Evolutionary conservation across 1,140 invertebrate genomes (phyloP).

Genomic region (Scaptomyza hsui): DNA sequence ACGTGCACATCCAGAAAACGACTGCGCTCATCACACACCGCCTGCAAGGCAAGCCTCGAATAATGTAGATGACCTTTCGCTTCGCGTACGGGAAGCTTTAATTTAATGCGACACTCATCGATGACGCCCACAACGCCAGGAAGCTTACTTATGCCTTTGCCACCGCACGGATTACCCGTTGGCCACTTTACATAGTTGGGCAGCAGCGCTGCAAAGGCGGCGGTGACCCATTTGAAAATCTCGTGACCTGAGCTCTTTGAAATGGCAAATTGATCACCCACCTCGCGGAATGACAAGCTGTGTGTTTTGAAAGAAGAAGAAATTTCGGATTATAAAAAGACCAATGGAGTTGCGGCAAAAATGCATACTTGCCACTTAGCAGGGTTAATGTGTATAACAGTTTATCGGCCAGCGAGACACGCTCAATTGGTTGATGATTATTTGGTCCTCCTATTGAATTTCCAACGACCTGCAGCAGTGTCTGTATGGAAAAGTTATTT

Average conservation of each 20-base stretch:
- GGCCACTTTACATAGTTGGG: slow-evolving; percentile 41
- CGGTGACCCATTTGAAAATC: slow-evolving; percentile 47
- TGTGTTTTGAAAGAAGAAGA: neutral
- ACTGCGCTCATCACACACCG: slow-evolving; percentile 36
- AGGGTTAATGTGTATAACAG: slow-evolving; percentile 41
- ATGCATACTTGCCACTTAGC: slow-evolving; percentile 37
- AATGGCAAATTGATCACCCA: slow-evolving; percentile 41
- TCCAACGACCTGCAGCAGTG: slow-evolving; percentile 16
- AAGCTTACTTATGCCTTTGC: slow-evolving; percentile 3
- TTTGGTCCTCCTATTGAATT: slow-evolving; percentile 24
- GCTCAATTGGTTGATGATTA: slow-evolving; percentile 31
- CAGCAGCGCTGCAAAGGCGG: slow-evolving; percentile 26
- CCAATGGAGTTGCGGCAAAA: too few species aligned
- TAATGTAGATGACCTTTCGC: neutral
- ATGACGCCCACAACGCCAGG: slow-evolving; percentile 44
- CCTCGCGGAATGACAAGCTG: slow-evolving; percentile 41
- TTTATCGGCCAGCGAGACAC: slow-evolving; percentile 39
- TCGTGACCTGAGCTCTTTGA: slow-evolving; percentile 46
- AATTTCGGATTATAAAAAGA: neutral
- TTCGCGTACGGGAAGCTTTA: slow-evolving; percentile 19
- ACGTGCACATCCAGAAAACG: slow-evolving; percentile 47
- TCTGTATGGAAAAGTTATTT: slow-evolving; percentile 5
- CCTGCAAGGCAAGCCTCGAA: slow-evolving; percentile 27
- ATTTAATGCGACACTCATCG: slow-evolving; percentile 36
- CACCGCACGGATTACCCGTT: slow-evolving; percentile 3